These are phyloP conservation scores for Orthosia gracilis DNA, from an alignment of 2,888 invertebrate genomes.

Conservation along the genomic window DNA sequence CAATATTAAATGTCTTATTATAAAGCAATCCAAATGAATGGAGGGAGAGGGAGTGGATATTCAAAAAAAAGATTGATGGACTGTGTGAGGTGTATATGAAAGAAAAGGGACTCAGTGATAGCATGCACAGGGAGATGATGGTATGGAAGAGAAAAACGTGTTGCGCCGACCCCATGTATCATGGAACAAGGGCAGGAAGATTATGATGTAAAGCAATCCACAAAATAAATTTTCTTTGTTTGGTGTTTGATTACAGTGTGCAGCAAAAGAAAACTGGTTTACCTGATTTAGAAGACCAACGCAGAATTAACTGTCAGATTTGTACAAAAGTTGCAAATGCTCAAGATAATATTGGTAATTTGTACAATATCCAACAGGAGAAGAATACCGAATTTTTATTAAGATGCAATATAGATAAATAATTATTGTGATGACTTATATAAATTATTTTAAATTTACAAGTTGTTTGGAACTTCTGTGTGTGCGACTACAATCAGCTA, in stretches of 20 bases:
- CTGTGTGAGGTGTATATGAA: no score
- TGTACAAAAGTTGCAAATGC: constrained; percentile 73
- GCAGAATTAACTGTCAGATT: constrained; percentile 84
- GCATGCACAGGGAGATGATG: no score
- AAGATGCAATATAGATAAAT: constrained; percentile 1
- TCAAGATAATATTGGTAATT: constrained; percentile 80
- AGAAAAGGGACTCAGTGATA: no score
- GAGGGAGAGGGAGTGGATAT: no score
- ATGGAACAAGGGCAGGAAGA: no score
- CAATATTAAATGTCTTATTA: neutral
- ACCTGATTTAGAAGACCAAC: constrained; percentile 63
- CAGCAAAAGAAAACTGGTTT: constrained; percentile 49
- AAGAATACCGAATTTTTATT: constrained; percentile 75
- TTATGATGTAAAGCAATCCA: neutral
- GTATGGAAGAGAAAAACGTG: no score
- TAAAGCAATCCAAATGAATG: neutral
- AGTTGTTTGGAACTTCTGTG: neutral
- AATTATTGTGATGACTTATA: neutral
- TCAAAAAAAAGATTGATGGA: no score
- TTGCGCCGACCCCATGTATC: no score
- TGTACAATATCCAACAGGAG: constrained; percentile 82
- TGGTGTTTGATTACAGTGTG: constrained; percentile 62
- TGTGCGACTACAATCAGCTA: no score
- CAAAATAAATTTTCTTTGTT: no score
- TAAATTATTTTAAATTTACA: neutral